phyloP scores from a whole-genome alignment of 1,140 invertebrate genomes.

The Nasonia giraulti region DNA sequence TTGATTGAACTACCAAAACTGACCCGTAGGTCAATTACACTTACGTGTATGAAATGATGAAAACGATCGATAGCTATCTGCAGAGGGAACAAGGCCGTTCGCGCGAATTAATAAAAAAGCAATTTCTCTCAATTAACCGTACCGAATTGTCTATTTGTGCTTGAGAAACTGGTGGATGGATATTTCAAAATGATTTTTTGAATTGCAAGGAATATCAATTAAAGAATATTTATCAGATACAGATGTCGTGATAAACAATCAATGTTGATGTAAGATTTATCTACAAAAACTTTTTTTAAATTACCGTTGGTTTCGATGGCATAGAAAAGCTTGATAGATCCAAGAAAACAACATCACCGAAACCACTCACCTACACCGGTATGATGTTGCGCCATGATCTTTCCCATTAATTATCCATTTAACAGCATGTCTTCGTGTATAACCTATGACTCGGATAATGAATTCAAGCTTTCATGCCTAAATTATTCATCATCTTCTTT shows the following conservation, averaged over 20 bases:
- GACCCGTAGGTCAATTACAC: conserved; percentile 14
- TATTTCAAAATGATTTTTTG: not conserved
- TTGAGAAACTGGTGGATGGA: not conserved
- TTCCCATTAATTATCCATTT: too few species aligned
- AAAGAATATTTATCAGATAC: not conserved
- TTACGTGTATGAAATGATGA: conserved; percentile 6
- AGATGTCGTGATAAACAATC: not conserved
- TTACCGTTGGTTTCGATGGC: too few species aligned
- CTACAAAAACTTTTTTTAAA: too few species aligned
- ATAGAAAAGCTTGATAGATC: not conserved
- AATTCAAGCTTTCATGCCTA: too few species aligned
- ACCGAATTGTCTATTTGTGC: not conserved
- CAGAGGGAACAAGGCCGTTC: not conserved
- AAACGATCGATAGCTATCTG: conserved; percentile 19
- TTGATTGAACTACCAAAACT: conserved; percentile 17
- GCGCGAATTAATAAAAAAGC: conserved; percentile 1
- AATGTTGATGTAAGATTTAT: not conserved
- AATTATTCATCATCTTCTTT: too few species aligned
- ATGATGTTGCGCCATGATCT: too few species aligned
- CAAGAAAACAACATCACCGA: not conserved
- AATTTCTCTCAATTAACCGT: too few species aligned
- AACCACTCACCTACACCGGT: not conserved
- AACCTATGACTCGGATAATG: too few species aligned
- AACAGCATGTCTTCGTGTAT: too few species aligned
- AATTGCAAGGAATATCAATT: not conserved